A percentile compares a stretch with the other conserved stretches of the same genome.
These are phyloP conservation scores for Agrilus planipennis DNA, from an alignment of 1,140 invertebrate genomes.

Conservation along the genomic window DNA sequence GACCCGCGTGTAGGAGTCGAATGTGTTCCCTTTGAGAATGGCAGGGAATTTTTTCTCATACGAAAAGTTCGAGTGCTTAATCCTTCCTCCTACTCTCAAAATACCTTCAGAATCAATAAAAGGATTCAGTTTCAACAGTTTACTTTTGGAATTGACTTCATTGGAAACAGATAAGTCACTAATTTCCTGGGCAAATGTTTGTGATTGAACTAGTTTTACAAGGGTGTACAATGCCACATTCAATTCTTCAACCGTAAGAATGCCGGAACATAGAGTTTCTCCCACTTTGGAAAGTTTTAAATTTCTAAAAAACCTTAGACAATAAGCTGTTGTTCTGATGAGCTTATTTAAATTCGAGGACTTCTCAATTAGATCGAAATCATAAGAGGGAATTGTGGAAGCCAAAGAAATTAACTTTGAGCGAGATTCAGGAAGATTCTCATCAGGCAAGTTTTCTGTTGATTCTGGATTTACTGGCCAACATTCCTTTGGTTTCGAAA, in stretches of 20 bases:
- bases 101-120: conserved; percentile 5
- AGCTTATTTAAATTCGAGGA: background rate
- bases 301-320: background rate
- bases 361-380: background rate
- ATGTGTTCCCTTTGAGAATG: background rate
- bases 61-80: background rate
- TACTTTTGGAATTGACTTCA: background rate
- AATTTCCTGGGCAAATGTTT: background rate
- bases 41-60: conserved; percentile 2
- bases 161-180: background rate
- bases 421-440: background rate
- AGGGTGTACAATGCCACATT: background rate
- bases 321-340: background rate
- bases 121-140: conserved; percentile 1
- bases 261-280: background rate
- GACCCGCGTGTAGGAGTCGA: conserved; percentile 1
- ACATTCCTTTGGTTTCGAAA: too few relatives aligned
- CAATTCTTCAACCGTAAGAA: background rate
- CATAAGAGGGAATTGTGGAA: background rate
- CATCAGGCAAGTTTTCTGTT: too few relatives aligned
- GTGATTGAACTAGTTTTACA: conserved; percentile 1
- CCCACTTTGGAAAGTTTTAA: background rate
- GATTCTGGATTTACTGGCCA: too few relatives aligned
- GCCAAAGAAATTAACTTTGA: background rate
- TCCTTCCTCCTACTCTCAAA: conserved; percentile 8